Percentiles rank a stretch among this genome's conserved stretches.
Conservation (phyloP, 2,888 invertebrate species). For the Ochropacha duplaris region DNA sequence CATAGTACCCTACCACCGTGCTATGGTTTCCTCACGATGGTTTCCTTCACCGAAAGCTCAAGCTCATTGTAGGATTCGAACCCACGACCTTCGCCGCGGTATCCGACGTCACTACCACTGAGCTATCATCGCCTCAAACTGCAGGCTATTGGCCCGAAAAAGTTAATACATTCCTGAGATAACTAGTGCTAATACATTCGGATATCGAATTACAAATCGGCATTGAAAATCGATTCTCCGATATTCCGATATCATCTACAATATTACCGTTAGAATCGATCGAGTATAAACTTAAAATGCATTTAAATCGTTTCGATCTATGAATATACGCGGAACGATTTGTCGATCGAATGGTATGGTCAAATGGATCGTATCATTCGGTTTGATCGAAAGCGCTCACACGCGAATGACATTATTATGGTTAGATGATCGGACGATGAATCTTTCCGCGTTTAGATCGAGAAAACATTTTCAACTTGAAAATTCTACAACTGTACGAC, state of each 20-base stretch:
- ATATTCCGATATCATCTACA: background rate
- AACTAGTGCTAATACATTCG: background rate
- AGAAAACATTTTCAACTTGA: background rate
- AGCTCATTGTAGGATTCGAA: too few species aligned
- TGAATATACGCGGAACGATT: background rate
- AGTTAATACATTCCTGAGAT: background rate
- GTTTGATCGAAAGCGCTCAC: constrained; percentile 1
- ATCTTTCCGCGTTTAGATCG: background rate
- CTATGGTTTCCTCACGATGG: too few species aligned
- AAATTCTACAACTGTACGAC: background rate
- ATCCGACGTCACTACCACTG: too few species aligned
- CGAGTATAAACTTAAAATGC: background rate
- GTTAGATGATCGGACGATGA: constrained; percentile 1
- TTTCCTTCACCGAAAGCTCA: too few species aligned
- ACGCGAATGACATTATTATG: constrained; percentile 1
- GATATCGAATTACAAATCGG: background rate
- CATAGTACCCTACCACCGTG: too few species aligned
- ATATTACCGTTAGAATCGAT: background rate
- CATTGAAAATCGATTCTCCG: background rate
- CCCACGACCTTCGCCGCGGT: too few species aligned
- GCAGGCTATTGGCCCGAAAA: background rate
- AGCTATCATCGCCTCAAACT: too few species aligned
- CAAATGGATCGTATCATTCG: constrained; percentile 1
- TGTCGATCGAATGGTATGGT: constrained; percentile 1
- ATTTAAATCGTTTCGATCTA: background rate